Evolutionary conservation across 92 coral and sea anemone genomes (phyloP).

Genomic region (Epizoanthus fatuus): DNA sequence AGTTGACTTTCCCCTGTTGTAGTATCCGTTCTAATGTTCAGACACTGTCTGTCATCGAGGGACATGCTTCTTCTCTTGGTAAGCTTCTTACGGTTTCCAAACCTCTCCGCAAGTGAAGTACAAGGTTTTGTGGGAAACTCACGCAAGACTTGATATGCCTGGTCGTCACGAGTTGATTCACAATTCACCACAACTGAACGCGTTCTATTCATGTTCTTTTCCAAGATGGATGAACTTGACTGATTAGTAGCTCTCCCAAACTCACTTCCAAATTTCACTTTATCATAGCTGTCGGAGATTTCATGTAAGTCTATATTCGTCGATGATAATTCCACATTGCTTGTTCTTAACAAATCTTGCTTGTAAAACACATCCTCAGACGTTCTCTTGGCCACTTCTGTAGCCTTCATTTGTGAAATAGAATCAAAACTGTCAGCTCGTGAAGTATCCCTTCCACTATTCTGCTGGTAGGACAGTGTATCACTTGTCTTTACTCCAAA

Average conservation of each 20-base stretch:
- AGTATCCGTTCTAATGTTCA: background rate
- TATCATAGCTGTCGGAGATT: background rate
- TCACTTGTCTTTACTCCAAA: background rate
- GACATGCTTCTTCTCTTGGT: conserved; percentile 32
- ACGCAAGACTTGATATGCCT: too few relatives aligned
- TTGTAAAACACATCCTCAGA: background rate
- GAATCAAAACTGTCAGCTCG: background rate
- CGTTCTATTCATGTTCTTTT: background rate
- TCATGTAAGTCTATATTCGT: too few relatives aligned
- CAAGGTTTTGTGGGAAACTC: background rate
- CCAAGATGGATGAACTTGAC: background rate
- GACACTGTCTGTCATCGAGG: conserved; percentile 23
- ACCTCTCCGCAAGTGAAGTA: background rate
- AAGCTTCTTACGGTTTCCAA: background rate
- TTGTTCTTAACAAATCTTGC: background rate
- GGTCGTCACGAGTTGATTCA: background rate
- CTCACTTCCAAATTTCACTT: conserved; percentile 4
- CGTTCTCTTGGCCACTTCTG: background rate
- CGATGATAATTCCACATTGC: too few relatives aligned
- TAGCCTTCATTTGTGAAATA: background rate
- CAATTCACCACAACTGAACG: conserved; percentile 15
- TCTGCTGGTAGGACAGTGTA: background rate
- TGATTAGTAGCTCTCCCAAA: background rate
- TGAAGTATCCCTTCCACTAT: background rate
- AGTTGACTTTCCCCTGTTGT: background rate